phyloP scores from a whole-genome alignment of 2,888 invertebrate genomes.

The Yponomeuta malinellus region DNA sequence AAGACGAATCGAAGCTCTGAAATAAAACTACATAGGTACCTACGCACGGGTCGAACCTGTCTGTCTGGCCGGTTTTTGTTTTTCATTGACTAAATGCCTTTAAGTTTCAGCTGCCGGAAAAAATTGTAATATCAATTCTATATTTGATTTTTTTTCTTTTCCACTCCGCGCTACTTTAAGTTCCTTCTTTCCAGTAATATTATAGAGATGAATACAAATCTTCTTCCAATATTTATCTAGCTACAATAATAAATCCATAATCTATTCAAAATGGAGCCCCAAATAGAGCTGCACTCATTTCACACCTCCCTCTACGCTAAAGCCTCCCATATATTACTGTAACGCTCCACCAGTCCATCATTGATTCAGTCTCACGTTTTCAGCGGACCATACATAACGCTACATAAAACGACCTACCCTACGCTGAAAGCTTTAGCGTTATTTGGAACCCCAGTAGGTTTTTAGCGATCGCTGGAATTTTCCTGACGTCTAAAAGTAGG shows the following conservation, averaged over 20 bases:
- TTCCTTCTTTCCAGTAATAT: neutral
- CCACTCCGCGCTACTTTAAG: neutral
- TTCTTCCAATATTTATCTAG: neutral
- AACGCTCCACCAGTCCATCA: conserved; percentile 3
- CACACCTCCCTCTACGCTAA: neutral
- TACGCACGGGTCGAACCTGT: neutral
- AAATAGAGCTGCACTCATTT: neutral
- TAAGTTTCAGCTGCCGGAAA: conserved; percentile 4
- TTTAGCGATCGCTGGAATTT: neutral
- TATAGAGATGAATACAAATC: neutral
- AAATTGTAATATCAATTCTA: neutral
- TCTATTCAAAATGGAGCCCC: neutral
- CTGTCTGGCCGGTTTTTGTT: conserved; percentile 8
- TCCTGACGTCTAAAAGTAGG: neutral
- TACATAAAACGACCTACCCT: conserved; percentile 9
- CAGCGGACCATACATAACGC: conserved; percentile 4
- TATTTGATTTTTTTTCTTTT: neutral
- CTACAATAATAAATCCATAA: neutral
- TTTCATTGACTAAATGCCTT: conserved; percentile 10
- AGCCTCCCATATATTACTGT: conserved; percentile 9
- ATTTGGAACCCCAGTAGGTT: neutral
- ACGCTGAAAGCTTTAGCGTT: conserved; percentile 7
- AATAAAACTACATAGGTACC: conserved; percentile 10
- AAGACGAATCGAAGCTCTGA: conserved; percentile 11
- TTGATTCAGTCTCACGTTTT: conserved; percentile 8